Evolutionary conservation across 2,888 invertebrate species (phyloP), one percentile per base, ranked within the genome.

Genomic region (Caenorhabditis zanzibari): DNA sequence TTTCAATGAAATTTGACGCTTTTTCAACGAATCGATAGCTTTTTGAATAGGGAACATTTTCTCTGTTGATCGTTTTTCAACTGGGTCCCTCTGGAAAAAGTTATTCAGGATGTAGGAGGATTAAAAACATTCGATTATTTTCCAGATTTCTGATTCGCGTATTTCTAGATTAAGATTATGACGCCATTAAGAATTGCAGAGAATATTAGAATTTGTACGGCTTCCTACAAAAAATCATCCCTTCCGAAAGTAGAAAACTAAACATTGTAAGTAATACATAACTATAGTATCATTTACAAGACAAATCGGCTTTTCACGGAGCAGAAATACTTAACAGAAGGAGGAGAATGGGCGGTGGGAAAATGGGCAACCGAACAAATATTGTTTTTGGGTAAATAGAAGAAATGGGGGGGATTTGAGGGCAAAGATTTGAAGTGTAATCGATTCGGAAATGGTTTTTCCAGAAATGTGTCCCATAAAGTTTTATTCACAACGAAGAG

Each of bases 301-400:
- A 54, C 68, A 68, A 68, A 68, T 68, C 68, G 68, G 68, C 68
- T 68, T 68, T 54, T 68, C 22, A 52, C 68, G 52, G 52, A 54
- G 52, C 16, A 64, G 22, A 52, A 54, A 22, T 68, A 68, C 68
- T 68, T 68, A 68, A 68, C 68, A 68, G 68, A 68, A 54, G 26
- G 14, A 41, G 22, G n/a, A 24, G 22, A 35, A 68, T 68, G 38
- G 68, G 68, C 68, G 52, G 68, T 54, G 68, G 68, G 68, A 68
- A 54, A 68, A 66, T 47, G 2, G n/a, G 19, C 32, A 66, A 66
- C 22, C 52, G 68, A 68, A 68, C 68, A 68, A 68, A 68, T 68
- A 68, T 68, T 68, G 68, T 68, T 54, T 68, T 68, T 54, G 32
- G 26, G 54, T 35, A 54, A 54, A 54, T 22, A 68, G 24, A 54